A percentile compares a stretch with the other conserved stretches of the same genome.
These are phyloP conservation scores for Drosophila maculinotata DNA, from an alignment of 2,888 invertebrate genomes.

Conservation along the genomic window DNA sequence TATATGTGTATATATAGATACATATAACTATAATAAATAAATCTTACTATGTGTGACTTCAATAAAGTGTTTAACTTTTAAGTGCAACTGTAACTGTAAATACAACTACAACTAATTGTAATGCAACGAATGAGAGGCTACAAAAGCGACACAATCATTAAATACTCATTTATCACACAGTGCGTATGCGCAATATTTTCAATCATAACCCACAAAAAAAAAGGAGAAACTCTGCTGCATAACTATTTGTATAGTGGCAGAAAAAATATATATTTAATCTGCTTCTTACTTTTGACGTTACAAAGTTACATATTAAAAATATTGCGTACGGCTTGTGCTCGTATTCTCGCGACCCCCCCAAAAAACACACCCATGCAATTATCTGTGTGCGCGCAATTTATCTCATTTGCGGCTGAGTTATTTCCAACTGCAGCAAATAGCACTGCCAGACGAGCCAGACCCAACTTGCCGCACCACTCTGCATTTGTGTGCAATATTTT, in stretches of 20 bases:
- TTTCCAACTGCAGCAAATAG: conserved; percentile 78
- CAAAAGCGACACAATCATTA: conserved; percentile 22
- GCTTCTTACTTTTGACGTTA: conserved; percentile 18
- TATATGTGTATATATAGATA: too few relatives aligned
- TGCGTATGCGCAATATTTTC: conserved; percentile 59
- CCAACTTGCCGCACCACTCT: conserved; percentile 10
- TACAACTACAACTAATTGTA: conserved; percentile 56
- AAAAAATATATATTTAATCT: neutral
- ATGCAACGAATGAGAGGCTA: conserved; percentile 23
- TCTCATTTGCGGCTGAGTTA: conserved; percentile 84
- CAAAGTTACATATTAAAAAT: conserved; percentile 38
- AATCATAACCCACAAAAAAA: conserved; percentile 28
- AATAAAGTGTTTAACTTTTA: conserved; percentile 45
- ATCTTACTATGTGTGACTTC: conserved; percentile 19
- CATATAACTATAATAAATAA: conserved; percentile 1
- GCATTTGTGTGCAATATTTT: conserved; percentile 33
- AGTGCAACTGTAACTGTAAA: conserved; percentile 64
- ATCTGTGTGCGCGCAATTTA: conserved; percentile 80
- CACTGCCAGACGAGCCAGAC: conserved; percentile 32
- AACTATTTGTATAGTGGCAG: conserved; percentile 52
- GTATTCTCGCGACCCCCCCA: conserved; percentile 8
- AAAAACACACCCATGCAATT: conserved; percentile 65
- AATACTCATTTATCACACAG: conserved; percentile 11
- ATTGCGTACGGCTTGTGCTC: conserved; percentile 49
- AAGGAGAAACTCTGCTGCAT: conserved; percentile 24